Evolutionary conservation across 2,888 invertebrate genomes (phyloP), one percentile per base, ranked within the genome.

Genomic region (Drosophila ezoana): DNA sequence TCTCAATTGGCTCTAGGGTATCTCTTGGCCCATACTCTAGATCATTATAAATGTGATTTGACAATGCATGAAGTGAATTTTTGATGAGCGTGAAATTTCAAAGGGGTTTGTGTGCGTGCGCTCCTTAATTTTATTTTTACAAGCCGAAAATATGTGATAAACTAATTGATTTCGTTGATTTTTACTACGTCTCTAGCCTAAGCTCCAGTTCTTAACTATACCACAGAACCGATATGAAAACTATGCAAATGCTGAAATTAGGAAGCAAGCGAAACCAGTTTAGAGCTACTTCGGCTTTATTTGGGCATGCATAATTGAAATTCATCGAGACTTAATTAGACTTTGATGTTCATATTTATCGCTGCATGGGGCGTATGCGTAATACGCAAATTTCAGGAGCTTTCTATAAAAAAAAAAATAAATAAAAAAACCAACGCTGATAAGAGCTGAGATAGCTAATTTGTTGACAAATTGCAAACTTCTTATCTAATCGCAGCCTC

Each of bases 401-500:
- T 32, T 56, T 53, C 14, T 35, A 28, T 28, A 2, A 32, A 61
- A 49, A 28, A 33, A 32, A 4, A 53, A 40, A 41, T 9, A 53
- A 40, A 41, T 9, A 16, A 16, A n/a, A 32, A n/a, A 32, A 32
- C 32, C 35, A 23, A n/a, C 14, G 3, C 56, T 59, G 72, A 76
- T 76, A 72, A 67, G 56, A 40, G 18, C 1, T 1, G 11, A 2
- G 18, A n/a, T 33, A 35, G 48, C 49, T 53, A 71, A 74, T 66
- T 63, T 73, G 69, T 70, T 60, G 74, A 71, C 70, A 76, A 71
- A 77, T 76, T 74, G 74, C 66, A 74, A 13, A 51, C 4, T 1
- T 16, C 38, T 65, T 70, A 73, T 76, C 75, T 78, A 64, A 78
- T 74, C 75, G 32, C 61, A 63, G 57, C 76, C 61, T 72, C 72